Evolutionary conservation across 2,797 vertebrate species (phyloP).

Genomic region (Pteronotus mesoamericanus): DNA sequence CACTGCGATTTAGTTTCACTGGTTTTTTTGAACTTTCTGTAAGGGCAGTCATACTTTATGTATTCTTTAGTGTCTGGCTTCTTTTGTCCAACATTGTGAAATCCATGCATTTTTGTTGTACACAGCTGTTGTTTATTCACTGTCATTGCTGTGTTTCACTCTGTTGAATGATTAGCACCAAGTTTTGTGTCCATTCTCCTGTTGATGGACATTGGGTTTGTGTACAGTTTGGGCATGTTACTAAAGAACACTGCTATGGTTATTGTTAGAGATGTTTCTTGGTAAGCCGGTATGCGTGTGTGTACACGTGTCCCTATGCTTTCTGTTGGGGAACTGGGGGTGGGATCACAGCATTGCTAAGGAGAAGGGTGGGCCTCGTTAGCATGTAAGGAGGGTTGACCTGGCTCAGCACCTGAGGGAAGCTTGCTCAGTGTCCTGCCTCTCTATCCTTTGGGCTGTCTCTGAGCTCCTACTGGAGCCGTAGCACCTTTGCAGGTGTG

Average conservation of each 20-base stretch:
- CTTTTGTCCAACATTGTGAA: neutral
- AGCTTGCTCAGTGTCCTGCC: neutral
- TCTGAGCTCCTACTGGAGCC: neutral
- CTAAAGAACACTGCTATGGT: neutral
- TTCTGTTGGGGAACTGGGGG: neutral
- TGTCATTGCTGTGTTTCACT: neutral
- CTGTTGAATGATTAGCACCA: neutral
- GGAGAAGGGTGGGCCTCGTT: neutral
- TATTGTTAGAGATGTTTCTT: neutral
- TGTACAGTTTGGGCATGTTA: neutral
- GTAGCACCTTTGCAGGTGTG: neutral
- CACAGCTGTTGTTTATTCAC: neutral
- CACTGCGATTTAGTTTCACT: neutral
- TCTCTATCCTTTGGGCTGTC: neutral
- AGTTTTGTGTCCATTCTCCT: neutral
- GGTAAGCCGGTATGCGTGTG: neutral
- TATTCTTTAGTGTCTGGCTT: neutral
- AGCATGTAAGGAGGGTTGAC: neutral
- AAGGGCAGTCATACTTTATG: neutral
- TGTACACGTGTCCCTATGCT: fast-evolving
- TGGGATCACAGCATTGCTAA: neutral
- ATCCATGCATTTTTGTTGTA: neutral
- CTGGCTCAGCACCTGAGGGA: neutral
- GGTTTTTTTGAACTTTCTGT: neutral
- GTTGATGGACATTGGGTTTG: neutral